Base-by-base conservation (phyloP, 2,888 invertebrate genomes). In the Erannis defoliaria region DNA sequence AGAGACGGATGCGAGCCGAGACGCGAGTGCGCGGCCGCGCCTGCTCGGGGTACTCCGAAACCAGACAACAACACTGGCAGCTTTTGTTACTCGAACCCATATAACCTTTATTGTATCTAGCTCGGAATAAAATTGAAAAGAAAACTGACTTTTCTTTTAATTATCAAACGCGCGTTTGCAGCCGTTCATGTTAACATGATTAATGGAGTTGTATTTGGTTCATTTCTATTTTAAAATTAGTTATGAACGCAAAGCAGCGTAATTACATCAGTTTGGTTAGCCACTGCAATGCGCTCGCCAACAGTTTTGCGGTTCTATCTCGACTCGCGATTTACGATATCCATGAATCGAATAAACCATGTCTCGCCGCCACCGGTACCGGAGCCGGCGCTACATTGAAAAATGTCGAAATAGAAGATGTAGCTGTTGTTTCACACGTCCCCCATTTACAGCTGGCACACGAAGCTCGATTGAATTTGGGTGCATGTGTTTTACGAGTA, bases 1-100 rank as follows among this genome's bases (percentile, higher is more conserved):
- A 66, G 71, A 73, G 76, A 75, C 78, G 81, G 80, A 82, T 81
- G 82, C 74, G 75, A 68, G 76, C 71, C 68, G 72, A 70, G 71
- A 68, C 67, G 63, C 61, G 45, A 42, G 46, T 35, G 26, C 40
- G 19, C 46, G 21, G 12, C 16, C 14, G 43, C 46, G 29, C 35
- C 49, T 2, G 33, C 33, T 18, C 38, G 54, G 37, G 45, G 51
- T 64, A 66, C 66, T 66, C 64, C 40, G 63, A 66, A 67, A 63
- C 61, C 54, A 57, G 51, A 40, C 37, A 50, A 58, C 61, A 38
- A 55, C 31, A 26, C 29, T 42, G 31, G 38, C 57, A 58, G 46
- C 56, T 53, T 61, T 61, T 53, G 29, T 49, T 58, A 58, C 60
- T 62, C 14, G 46, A 48, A 42, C 16, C 31, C 8, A 26, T 26